Evolutionary conservation across 2,113 vertebrate genomes (phyloP).

Genomic region (Fregata magnificens): DNA sequence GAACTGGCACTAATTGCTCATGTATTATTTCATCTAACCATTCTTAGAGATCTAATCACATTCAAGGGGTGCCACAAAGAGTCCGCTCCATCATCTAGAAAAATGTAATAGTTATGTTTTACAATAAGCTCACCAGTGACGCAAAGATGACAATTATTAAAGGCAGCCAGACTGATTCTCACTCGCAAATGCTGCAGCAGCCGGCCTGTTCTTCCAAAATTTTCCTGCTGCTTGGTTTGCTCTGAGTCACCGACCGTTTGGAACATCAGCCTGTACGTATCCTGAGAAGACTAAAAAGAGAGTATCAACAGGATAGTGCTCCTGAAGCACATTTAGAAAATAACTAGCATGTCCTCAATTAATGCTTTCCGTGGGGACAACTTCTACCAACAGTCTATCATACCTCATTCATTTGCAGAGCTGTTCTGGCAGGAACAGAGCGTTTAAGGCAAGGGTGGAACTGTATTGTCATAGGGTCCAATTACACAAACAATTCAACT

Average conservation of each 20-base stretch:
- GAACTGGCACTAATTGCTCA: neutral
- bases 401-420: neutral
- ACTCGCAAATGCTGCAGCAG: neutral
- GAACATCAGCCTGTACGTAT: neutral
- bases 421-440: neutral
- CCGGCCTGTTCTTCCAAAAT: neutral
- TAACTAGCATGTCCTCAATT: neutral
- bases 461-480: neutral
- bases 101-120: neutral
- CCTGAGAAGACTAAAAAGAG: neutral
- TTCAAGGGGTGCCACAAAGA: neutral
- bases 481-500: neutral
- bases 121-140: neutral
- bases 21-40: neutral
- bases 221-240: neutral
- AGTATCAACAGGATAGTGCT: neutral
- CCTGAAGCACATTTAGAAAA: neutral
- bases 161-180: neutral
- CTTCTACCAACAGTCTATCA: neutral
- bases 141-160: neutral
- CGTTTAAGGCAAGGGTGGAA: accelerated
- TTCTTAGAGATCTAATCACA: neutral
- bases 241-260: neutral
- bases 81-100: neutral
- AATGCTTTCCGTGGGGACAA: neutral